Percentiles rank a stretch among this genome's conserved stretches.
Evolutionary conservation across 2,113 vertebrate species (phyloP).

Genomic region (Malaclemys terrapin): DNA sequence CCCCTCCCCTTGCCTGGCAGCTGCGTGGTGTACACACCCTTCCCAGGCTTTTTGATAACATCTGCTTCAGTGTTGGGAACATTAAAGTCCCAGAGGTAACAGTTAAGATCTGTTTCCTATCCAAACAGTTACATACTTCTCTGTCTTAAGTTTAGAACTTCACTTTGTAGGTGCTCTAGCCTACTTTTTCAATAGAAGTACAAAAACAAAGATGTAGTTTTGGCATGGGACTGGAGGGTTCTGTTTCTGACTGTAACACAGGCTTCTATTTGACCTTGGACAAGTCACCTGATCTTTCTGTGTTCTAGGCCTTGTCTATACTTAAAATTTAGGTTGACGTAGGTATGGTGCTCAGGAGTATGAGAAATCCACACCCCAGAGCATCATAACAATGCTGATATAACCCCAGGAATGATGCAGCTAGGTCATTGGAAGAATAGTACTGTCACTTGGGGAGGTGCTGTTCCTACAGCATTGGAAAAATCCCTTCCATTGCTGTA

Average conservation of each 20-base stretch:
- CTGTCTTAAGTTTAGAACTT: not conserved
- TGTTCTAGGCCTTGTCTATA: not conserved
- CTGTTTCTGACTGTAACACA: not conserved
- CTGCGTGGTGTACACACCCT: not conserved
- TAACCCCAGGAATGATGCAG: not conserved
- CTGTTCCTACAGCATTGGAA: not conserved
- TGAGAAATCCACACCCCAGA: not conserved
- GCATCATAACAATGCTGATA: not conserved
- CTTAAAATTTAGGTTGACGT: not conserved
- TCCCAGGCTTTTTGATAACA: not conserved
- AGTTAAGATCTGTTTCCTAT: rapidly evolving
- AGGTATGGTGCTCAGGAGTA: not conserved
- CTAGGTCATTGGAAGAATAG: not conserved
- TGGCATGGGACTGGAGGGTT: not conserved
- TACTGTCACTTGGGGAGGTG: not conserved
- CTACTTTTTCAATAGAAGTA: not conserved
- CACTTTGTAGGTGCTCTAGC: not conserved
- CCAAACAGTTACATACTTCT: not conserved
- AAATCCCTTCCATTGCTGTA: not conserved
- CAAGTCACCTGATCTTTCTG: not conserved
- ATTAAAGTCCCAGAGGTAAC: not conserved
- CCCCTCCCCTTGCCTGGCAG: not conserved
- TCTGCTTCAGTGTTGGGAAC: not conserved
- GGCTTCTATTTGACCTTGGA: not conserved
- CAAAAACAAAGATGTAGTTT: rapidly evolving